Percentiles rank a stretch among this genome's conserved stretches.
Conservation (phyloP, 2,113 vertebrate genomes). For the Daubentonia madagascariensis region DNA sequence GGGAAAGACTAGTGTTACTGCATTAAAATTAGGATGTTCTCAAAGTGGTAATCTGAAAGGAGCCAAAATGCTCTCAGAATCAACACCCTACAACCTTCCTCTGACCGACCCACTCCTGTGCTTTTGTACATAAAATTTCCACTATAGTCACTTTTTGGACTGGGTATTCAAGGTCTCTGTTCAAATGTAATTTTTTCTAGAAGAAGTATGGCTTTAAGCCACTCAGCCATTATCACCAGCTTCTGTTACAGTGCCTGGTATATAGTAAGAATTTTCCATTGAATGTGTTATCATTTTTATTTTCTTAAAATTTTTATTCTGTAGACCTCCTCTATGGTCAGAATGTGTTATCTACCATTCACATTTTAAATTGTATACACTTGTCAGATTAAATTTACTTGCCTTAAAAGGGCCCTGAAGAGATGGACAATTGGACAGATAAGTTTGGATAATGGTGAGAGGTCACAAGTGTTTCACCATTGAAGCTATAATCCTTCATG, state of each 20-base stretch:
- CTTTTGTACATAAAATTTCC: neutral
- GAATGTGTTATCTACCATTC: neutral
- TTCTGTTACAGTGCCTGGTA: neutral
- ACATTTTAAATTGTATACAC: neutral
- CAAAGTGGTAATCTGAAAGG: neutral
- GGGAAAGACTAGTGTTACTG: neutral
- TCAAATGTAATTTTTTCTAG: neutral
- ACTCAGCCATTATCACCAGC: neutral
- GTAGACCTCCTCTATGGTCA: no score
- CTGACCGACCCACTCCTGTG: neutral
- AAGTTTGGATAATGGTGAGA: neutral
- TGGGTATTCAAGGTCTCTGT: neutral
- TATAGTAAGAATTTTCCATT: neutral
- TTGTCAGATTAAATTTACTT: neutral
- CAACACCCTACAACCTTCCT: neutral
- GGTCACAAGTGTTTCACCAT: neutral
- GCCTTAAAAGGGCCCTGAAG: conserved; percentile 1
- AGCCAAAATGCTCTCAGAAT: neutral
- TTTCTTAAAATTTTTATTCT: no score
- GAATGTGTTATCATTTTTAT: neutral
- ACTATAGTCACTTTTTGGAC: neutral
- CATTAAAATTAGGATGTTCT: conserved; percentile 5
- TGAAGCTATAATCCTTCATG: neutral
- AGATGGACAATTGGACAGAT: neutral
- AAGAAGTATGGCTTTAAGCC: neutral